Evolutionary conservation across 2,113 vertebrate species (phyloP).

Genomic region (Platysternon megacephalum): DNA sequence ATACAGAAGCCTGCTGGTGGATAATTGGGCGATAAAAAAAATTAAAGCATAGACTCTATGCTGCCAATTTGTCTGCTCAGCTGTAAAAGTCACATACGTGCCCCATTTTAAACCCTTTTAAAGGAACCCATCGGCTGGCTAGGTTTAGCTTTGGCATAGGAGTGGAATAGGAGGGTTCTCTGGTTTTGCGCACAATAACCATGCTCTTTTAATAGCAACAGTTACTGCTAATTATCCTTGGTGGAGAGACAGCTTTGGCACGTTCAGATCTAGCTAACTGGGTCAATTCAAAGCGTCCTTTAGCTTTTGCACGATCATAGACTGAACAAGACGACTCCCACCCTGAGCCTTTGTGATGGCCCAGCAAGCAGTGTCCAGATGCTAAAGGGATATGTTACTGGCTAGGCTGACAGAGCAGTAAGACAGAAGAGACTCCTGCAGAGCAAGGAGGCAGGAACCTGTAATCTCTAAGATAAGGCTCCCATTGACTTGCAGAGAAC

Average conservation of each 20-base stretch:
- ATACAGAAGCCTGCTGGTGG: not conserved
- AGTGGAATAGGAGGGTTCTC: not conserved
- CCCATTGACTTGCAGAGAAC: not conserved
- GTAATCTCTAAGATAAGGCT: not conserved
- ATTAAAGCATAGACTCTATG: not conserved
- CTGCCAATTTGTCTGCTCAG: not conserved
- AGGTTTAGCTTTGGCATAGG: not conserved
- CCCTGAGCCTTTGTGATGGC: not conserved
- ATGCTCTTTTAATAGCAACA: constrained; percentile 30
- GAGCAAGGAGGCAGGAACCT: not conserved
- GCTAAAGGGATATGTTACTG: not conserved
- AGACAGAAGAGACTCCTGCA: not conserved
- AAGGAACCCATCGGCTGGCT: not conserved
- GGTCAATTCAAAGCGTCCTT: not conserved
- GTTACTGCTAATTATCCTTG: not conserved
- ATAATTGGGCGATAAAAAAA: not conserved
- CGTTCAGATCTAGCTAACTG: not conserved
- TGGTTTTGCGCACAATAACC: not conserved
- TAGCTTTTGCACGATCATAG: not conserved
- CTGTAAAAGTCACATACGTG: not conserved
- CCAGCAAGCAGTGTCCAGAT: not conserved
- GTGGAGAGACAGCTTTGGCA: not conserved
- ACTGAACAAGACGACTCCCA: not conserved
- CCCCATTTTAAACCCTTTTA: not conserved
- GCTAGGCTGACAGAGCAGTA: not conserved